Evolutionary conservation across 2,797 vertebrate species (phyloP).

Genomic region (Phrynocephalus guinanensis): DNA sequence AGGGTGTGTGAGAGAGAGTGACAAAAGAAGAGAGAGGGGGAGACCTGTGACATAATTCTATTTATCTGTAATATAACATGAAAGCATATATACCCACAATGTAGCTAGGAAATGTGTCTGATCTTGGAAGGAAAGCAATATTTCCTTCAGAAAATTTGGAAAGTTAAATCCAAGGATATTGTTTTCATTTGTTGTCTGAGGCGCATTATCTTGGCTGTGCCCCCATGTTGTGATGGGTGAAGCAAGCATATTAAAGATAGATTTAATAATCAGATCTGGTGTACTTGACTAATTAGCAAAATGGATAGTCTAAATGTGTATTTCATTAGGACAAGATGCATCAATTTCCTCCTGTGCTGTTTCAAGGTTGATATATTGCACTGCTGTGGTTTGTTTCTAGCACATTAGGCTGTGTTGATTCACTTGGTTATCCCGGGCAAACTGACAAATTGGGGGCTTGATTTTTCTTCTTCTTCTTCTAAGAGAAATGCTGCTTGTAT

Average conservation of each 20-base stretch:
- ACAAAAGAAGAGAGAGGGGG: neutral
- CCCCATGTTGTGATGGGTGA: conserved; percentile 62
- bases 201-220: neutral
- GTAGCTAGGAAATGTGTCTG: conserved; percentile 36
- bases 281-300: conserved; percentile 71
- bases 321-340: conserved; percentile 67
- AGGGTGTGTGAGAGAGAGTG: neutral
- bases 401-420: conserved; percentile 61
- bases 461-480: neutral
- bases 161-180: conserved; percentile 33
- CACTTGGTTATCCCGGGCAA: conserved; percentile 51
- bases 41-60: neutral
- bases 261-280: conserved; percentile 67
- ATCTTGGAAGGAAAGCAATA: conserved; percentile 33
- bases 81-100: neutral
- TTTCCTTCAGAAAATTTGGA: conserved; percentile 29
- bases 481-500: conserved; percentile 5
- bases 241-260: conserved; percentile 67
- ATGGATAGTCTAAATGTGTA: conserved; percentile 68
- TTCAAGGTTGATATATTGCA: conserved; percentile 62
- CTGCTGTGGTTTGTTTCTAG: conserved; percentile 56
- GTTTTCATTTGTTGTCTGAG: conserved; percentile 9
- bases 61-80: neutral
- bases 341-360: conserved; percentile 67
- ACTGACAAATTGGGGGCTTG: conserved; percentile 38